A percentile compares a stretch with the other conserved stretches of the same genome.
phyloP scores from a whole-genome alignment of 2,888 invertebrate genomes.

The Stictocephala bisonia region DNA sequence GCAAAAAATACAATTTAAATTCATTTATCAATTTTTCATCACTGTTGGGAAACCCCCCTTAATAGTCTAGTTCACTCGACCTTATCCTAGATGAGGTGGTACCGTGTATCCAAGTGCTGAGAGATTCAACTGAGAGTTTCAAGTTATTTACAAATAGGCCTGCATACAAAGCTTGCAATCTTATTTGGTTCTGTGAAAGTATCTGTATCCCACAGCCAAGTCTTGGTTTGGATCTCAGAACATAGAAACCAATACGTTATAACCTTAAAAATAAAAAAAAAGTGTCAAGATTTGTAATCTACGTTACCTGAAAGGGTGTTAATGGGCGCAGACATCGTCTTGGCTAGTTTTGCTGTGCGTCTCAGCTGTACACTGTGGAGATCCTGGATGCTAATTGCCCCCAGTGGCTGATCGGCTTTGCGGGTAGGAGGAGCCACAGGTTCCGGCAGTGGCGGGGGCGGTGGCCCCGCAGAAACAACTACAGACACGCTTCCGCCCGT shows the following conservation, averaged over 20 bases:
- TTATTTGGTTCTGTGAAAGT: too few species aligned
- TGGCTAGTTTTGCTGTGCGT: slow-evolving; percentile 79
- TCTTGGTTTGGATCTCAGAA: too few species aligned
- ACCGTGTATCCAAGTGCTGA: too few species aligned
- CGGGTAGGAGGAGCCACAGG: slow-evolving; percentile 64
- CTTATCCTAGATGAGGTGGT: too few species aligned
- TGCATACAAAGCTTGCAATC: too few species aligned
- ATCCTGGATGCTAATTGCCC: slow-evolving; percentile 88
- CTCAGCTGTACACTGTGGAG: slow-evolving; percentile 85
- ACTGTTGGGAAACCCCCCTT: too few species aligned
- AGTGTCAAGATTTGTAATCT: not conserved
- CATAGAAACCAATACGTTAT: too few species aligned
- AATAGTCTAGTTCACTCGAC: too few species aligned
- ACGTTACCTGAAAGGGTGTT: slow-evolving; percentile 52
- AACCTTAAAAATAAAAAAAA: too few species aligned
- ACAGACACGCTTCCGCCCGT: slow-evolving; percentile 34
- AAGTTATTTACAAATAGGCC: too few species aligned
- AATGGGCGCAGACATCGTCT: slow-evolving; percentile 85
- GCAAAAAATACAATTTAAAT: slow-evolving; percentile 66
- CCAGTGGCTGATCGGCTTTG: slow-evolving; percentile 79
- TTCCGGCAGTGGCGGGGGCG: slow-evolving; percentile 63
- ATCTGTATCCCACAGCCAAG: too few species aligned
- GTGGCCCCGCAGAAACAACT: slow-evolving; percentile 61
- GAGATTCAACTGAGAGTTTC: too few species aligned
- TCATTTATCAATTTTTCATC: not conserved